Conservation (phyloP, 2,113 vertebrate genomes). For the Colossoma macropomum region DNA sequence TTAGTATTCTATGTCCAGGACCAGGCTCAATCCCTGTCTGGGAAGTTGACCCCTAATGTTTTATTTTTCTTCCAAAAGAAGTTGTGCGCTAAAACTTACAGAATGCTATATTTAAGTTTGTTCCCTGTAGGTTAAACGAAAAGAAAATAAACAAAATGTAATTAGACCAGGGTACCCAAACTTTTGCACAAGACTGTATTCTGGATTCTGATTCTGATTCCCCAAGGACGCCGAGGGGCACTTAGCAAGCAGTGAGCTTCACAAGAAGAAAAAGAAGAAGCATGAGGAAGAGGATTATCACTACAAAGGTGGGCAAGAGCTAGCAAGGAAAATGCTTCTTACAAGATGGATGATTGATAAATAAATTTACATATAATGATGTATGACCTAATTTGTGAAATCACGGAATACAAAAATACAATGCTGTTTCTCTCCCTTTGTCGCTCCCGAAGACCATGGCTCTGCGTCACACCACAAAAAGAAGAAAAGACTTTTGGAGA, state of each 20-base stretch:
- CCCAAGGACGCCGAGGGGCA: constrained; percentile 85
- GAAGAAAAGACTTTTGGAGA: constrained; percentile 42
- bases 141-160: too few relatives aligned
- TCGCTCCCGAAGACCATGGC: constrained; percentile 12
- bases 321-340: background rate
- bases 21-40: too few relatives aligned
- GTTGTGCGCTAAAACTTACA: too few relatives aligned
- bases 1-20: too few relatives aligned
- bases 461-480: constrained; percentile 47
- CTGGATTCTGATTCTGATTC: background rate
- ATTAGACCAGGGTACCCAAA: too few relatives aligned
- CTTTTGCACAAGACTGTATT: too few relatives aligned
- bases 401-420: background rate
- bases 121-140: too few relatives aligned
- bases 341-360: background rate
- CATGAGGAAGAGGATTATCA: constrained; percentile 85
- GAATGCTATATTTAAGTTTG: too few relatives aligned
- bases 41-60: too few relatives aligned
- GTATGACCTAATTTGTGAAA: background rate
- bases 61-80: too few relatives aligned
- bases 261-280: constrained; percentile 95
- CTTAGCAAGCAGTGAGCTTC: constrained; percentile 81
- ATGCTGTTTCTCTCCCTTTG: background rate
- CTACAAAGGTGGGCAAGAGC: constrained; percentile 75
- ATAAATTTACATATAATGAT: background rate